Evolutionary conservation across 2,797 vertebrate genomes (phyloP).

Genomic region (Nothura maculosa): DNA sequence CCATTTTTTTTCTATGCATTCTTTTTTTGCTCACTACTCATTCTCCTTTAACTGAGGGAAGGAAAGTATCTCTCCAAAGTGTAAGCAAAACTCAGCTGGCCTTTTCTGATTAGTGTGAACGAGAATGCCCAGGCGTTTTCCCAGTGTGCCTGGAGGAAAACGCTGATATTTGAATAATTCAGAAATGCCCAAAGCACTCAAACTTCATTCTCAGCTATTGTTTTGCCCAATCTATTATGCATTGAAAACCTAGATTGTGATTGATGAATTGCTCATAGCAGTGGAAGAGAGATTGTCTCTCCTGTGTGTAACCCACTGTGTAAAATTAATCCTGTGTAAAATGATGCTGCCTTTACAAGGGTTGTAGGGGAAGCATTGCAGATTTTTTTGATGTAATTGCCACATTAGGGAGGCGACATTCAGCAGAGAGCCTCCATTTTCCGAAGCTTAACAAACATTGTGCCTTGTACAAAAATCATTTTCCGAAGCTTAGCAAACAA

Average conservation of each 20-base stretch:
- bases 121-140: slow-evolving; percentile 39
- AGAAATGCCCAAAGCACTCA: slow-evolving; percentile 45
- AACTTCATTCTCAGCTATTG: slow-evolving; percentile 58
- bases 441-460: neutral
- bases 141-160: slow-evolving; percentile 39
- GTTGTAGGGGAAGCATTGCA: neutral
- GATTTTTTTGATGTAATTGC: slow-evolving; percentile 9
- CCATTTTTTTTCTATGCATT: neutral
- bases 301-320: neutral
- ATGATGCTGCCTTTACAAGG: slow-evolving; percentile 1
- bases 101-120: neutral
- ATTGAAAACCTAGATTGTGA: slow-evolving; percentile 44
- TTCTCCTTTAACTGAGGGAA: neutral
- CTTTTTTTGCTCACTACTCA: neutral
- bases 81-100: slow-evolving; percentile 22
- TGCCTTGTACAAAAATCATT: slow-evolving; percentile 22
- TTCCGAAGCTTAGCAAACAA: neutral
- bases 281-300: slow-evolving; percentile 31
- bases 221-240: slow-evolving; percentile 45
- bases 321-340: slow-evolving; percentile 46
- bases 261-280: slow-evolving; percentile 35
- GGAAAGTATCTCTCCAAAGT: neutral
- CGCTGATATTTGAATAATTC: slow-evolving; percentile 17
- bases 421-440: neutral
- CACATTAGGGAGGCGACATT: neutral